Base-by-base conservation (phyloP, 2,797 vertebrate genomes). In the Cheirogaleus major region DNA sequence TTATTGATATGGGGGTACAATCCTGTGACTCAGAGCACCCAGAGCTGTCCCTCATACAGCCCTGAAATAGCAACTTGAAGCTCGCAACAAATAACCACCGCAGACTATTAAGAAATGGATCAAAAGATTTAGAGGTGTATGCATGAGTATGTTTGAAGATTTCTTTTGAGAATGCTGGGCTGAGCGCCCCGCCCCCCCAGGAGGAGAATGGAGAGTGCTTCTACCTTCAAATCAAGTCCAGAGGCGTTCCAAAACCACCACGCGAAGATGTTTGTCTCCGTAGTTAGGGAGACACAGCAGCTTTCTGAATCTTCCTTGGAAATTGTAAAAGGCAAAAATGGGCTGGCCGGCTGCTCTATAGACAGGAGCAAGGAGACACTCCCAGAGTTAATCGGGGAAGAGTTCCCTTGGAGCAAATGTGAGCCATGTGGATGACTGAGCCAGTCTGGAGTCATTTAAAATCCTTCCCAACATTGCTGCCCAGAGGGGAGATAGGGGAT, bases 401-500 rank as follows among this genome's bases (percentile, higher is more conserved):
- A 10, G 4, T 75, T 86, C 30, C 30, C 23, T 45, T 27, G 22
- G 52, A 65, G 69, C 32, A 43, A 63, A 75, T 6, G 22, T 35
- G 89, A 90, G 43, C 35, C 27, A 4, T 2, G 0, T 20, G 50
- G 78, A 45, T 48, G 30, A 48, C 27, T 13, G 67, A 78, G 18
- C 43, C n/a, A 18, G 59, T 61, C 75, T n/a, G 55, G 55, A 61
- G 48, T 73, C 75, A 82, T 65, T 94, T 81, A 25, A 65, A 92
- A 48, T 86, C 52, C 52, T 76, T 91, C 55, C 63, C 72, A 43
- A 69, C 55, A 73, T 35, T 17, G 48, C 48, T 43, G 48, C 17
- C 15, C 23, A 59, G 17, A 23, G 63, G n/a, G 27, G 11, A 80
- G 45, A 23, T 25, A 30, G 57, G 85, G 89, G 9, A 70, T 6